These are phyloP conservation scores for Oxyura jamaicensis DNA, from an alignment of 2,113 vertebrate species.

Conservation along the genomic window DNA sequence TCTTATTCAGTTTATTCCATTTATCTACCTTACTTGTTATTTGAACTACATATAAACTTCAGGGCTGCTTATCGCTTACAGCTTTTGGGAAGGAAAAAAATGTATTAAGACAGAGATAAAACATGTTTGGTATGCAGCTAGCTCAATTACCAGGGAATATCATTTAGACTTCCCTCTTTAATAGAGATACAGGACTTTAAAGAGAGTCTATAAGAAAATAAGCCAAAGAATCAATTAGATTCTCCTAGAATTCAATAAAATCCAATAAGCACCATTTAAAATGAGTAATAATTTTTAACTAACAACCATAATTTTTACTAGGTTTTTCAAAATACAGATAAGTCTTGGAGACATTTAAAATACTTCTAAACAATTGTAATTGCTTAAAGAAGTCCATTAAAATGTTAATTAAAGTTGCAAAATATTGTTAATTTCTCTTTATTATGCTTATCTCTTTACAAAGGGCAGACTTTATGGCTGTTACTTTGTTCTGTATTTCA, in stretches of 20 bases:
- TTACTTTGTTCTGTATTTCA: neutral
- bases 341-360: conserved; percentile 28
- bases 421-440: neutral
- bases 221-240: conserved; percentile 52
- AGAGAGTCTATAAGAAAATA: conserved; percentile 23
- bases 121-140: conserved; percentile 45
- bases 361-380: neutral
- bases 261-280: conserved; percentile 46
- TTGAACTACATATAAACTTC: conserved; percentile 62
- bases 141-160: conserved; percentile 57
- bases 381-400: conserved; percentile 22
- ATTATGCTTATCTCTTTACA: neutral
- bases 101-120: conserved; percentile 58
- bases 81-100: conserved; percentile 38
- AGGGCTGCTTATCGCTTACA: conserved; percentile 45
- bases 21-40: conserved; percentile 67
- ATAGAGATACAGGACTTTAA: conserved; percentile 52
- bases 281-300: conserved; percentile 43
- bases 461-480: neutral
- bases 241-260: conserved; percentile 29
- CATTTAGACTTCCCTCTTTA: conserved; percentile 56
- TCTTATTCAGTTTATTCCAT: conserved; percentile 37
- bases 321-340: conserved; percentile 30
- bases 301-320: conserved; percentile 41
- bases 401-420: conserved; percentile 61